Base-by-base conservation (phyloP, 64 coral and sea anemone genomes). In the Cladopsammia gracilis region DNA sequence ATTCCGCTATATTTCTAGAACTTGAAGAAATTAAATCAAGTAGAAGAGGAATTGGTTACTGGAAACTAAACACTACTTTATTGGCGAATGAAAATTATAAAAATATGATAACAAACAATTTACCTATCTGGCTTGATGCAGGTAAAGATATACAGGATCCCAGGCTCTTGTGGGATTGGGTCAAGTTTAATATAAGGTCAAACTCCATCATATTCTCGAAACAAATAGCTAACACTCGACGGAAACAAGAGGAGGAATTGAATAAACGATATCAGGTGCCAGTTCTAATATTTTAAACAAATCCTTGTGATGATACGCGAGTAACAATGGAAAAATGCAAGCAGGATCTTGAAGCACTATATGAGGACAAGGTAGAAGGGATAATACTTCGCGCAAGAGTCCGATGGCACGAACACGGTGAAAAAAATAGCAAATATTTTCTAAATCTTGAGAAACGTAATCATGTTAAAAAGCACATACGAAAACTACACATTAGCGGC, bases 371-470 rank as follows among this genome's bases (percentile, higher is more conserved):
- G 20, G 73, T 76, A 74, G 62, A 88, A 48, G 86, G 86, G 51
- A 59, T 76, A 15, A 88, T 88, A 23, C 10, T 88, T 15, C 46
- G 51, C 23, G 46, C 86, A 10, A 85, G 62, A 53, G 82, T 4
- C 5, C 6, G 62, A 44, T 85, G 82, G 82, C 25, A 25, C 25
- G 82, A 85, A 45, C 2, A 85, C 6, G 57, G 82, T 49, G 83
- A 48, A 25, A 86, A 86, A 86, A 86, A 86, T 48, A 86, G 62
- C 15, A 71, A 86, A 86, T 16, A 86, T 70, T 86, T 86, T 86
- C 62, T 86, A 44, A 69, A 61, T 49, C 43, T 64, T 13, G 7
- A 86, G 16, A 88, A 88, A 34, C 34, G 34, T 34, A 34, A 34
- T 34, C 34, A 34, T 34, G 34, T 34, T 34, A 34, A 34, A 34